Base-by-base conservation (phyloP, 2,888 invertebrate species). In the Pammene fasciana region DNA sequence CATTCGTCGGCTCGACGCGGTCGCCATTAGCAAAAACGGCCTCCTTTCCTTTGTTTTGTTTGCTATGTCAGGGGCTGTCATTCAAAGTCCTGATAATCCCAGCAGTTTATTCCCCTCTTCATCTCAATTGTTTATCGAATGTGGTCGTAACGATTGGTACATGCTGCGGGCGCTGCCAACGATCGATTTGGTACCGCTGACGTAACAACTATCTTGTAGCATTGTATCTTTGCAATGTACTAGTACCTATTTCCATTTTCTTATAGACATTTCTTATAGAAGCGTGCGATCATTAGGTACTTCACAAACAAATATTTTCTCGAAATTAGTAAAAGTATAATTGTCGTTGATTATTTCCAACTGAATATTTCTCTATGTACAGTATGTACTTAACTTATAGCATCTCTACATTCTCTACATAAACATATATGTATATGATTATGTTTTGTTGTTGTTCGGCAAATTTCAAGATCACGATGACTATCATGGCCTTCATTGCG, bases 111-210 rank as follows among this genome's bases (percentile, higher is more conserved):
- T 64, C 50, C 57, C 50, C 68, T 50, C 55, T 68, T 64, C 54
- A 43, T 54, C 46, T 56, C 46, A 59, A 59, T 70, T 70, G 55
- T 65, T 60, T 65, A 70, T 60, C 54, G 16, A 45, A 65, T 55
- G 60, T 65, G 60, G 41, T 48, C 54, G 57, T 50, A 45, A 52
- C 50, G 52, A 43, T 65, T 48, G 66, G 52, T 67, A 54, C 67
- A 67, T 48, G 50, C 56, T 46, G 55, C 54, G 55, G 64, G 54
- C 34, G 70, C 54, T 65, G 65, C 65, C 70, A 70, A 65, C 60
- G 60, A 70, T 70, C 70, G 70, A 70, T 70, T 65, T 52, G 60
- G 60, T 54, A 55, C 46, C 50, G 65, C 60, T 65, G 68, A 70
- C 68, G 68, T 70, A 70, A 70, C 54, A 41, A n/a, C 52, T 34